These are phyloP conservation scores for Pipa parva DNA, from an alignment of 2,113 vertebrate species.

Conservation along the genomic window DNA sequence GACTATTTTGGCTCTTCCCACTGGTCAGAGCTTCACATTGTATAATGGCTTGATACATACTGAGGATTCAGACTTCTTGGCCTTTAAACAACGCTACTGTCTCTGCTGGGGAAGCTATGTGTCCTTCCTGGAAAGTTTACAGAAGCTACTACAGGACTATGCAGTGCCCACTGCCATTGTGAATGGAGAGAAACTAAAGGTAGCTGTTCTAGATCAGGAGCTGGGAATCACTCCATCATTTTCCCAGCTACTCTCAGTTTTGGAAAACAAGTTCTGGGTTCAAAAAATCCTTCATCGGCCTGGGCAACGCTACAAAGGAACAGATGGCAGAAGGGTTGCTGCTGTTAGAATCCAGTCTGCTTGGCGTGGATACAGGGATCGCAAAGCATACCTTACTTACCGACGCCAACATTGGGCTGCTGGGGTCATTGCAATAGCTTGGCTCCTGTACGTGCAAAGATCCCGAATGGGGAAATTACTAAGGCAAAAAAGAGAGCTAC, in stretches of 20 bases:
- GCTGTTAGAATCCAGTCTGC: slow-evolving; percentile 64
- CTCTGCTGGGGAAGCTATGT: slow-evolving; percentile 60
- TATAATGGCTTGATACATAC: slow-evolving; percentile 57
- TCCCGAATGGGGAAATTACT: slow-evolving; percentile 58
- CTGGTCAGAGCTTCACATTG: slow-evolving; percentile 49
- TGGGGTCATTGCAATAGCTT: slow-evolving; percentile 63
- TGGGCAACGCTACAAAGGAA: slow-evolving; percentile 73
- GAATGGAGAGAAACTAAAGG: slow-evolving; percentile 52
- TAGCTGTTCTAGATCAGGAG: slow-evolving; percentile 51
- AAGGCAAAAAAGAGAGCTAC: slow-evolving; percentile 64
- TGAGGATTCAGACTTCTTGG: slow-evolving; percentile 56
- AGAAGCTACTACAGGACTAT: slow-evolving; percentile 65
- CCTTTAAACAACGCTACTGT: slow-evolving; percentile 63
- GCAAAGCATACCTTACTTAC: slow-evolving; percentile 50
- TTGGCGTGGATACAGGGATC: slow-evolving; percentile 61
- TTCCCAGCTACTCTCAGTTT: slow-evolving; percentile 55
- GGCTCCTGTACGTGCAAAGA: slow-evolving; percentile 62
- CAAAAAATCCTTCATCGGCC: slow-evolving; percentile 51
- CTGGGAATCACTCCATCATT: slow-evolving; percentile 46
- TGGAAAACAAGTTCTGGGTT: slow-evolving; percentile 63
- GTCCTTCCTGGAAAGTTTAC: slow-evolving; percentile 55
- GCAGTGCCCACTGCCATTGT: slow-evolving; percentile 64
- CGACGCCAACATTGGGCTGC: slow-evolving; percentile 68
- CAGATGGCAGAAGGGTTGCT: slow-evolving; percentile 56
- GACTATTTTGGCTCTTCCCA: not conserved